Evolutionary conservation across 1,140 invertebrate genomes (phyloP).

Genomic region (Pararge aegeria): DNA sequence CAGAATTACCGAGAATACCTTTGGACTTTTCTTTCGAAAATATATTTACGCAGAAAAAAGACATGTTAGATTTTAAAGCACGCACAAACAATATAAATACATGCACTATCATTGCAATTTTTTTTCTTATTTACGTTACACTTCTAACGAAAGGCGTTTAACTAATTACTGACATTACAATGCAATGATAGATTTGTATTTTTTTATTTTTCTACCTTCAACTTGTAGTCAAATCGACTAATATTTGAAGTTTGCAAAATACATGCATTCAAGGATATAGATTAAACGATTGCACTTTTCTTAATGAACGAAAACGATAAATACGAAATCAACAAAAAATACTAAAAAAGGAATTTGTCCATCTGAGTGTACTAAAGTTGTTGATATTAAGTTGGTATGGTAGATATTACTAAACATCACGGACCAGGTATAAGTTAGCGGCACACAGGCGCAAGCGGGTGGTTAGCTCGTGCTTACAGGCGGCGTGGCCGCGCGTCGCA

Average conservation of each 20-base stretch:
- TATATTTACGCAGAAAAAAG: slow-evolving; percentile 55
- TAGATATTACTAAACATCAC: slow-evolving; percentile 42
- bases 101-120: slow-evolving; percentile 61
- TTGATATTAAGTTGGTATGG: too few species aligned
- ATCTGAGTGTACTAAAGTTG: too few species aligned
- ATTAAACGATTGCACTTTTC: slow-evolving; percentile 14
- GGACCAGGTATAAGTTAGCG: slow-evolving; percentile 68
- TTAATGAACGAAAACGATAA: neutral
- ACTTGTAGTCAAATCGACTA: neutral
- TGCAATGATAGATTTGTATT: neutral
- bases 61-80: slow-evolving; percentile 58
- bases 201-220: slow-evolving; percentile 18
- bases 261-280: slow-evolving; percentile 39
- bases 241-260: slow-evolving; percentile 25
- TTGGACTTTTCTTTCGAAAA: slow-evolving; percentile 51
- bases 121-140: neutral
- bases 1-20: slow-evolving; percentile 27
- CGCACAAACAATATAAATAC: slow-evolving; percentile 55
- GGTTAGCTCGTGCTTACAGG: slow-evolving; percentile 79
- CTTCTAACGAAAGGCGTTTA: neutral
- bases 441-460: slow-evolving; percentile 69
- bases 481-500: slow-evolving; percentile 73
- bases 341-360: too few species aligned
- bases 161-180: neutral
- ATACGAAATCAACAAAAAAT: too few species aligned